These are phyloP conservation scores for Oryzias celebensis DNA, from an alignment of 2,113 vertebrate genomes.

Conservation along the genomic window DNA sequence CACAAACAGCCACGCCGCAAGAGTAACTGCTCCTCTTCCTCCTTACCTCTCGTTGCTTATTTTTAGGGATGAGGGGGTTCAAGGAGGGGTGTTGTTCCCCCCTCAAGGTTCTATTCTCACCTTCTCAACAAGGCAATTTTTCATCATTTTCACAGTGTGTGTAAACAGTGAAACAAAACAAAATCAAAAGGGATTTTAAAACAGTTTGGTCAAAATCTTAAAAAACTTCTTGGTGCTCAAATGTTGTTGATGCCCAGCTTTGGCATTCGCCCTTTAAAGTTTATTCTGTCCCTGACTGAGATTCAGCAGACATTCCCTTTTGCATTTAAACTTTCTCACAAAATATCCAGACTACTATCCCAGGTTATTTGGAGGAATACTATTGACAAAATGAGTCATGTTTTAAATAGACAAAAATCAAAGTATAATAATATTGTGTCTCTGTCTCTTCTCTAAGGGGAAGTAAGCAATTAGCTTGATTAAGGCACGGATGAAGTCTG, in stretches of 20 bases:
- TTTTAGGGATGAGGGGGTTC: conserved; percentile 44
- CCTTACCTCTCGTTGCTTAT: conserved; percentile 45
- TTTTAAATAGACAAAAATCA: neutral
- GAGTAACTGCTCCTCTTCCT: conserved; percentile 44
- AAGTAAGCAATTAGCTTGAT: too few species aligned
- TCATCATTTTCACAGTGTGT: conserved; percentile 56
- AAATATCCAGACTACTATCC: neutral
- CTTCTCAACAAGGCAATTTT: conserved; percentile 49
- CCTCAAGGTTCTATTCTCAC: conserved; percentile 12
- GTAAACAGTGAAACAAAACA: conserved; percentile 27
- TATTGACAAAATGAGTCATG: neutral
- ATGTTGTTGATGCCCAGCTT: conserved; percentile 9
- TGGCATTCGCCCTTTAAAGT: conserved; percentile 51
- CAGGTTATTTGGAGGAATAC: neutral
- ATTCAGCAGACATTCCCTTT: neutral
- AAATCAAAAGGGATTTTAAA: conserved; percentile 1
- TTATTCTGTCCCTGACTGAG: conserved; percentile 36
- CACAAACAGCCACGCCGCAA: conserved; percentile 39
- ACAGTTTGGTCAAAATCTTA: conserved; percentile 3
- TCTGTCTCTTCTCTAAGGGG: too few species aligned
- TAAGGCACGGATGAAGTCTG: too few species aligned
- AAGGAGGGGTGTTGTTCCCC: neutral
- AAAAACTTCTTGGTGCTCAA: neutral
- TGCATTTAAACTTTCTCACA: neutral
- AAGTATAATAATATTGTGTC: too few species aligned